Evolutionary conservation across 2,113 vertebrate species (phyloP).

Genomic region (Bambusicola thoracicus): DNA sequence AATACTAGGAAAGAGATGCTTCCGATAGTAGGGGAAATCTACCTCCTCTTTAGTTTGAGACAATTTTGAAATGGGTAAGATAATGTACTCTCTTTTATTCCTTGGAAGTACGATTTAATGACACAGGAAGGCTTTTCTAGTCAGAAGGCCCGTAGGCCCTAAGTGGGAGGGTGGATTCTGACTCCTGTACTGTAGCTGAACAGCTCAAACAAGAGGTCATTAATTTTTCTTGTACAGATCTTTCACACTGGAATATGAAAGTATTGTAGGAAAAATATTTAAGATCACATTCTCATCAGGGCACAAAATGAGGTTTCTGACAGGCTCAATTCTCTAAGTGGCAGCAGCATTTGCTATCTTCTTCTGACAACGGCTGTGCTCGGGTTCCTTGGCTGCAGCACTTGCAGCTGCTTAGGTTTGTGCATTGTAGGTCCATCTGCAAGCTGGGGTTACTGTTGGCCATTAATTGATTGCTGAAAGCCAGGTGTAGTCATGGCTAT

Average conservation of each 20-base stretch:
- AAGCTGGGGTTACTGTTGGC: background rate
- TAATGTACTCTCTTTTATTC: background rate
- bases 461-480: background rate
- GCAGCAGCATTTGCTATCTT: background rate
- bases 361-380: background rate
- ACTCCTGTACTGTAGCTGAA: background rate
- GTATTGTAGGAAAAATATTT: background rate
- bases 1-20: background rate
- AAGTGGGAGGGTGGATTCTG: background rate
- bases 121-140: background rate
- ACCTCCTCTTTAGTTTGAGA: background rate
- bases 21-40: background rate
- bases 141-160: background rate
- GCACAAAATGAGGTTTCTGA: background rate
- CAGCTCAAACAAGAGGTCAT: background rate
- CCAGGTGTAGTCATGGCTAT: background rate
- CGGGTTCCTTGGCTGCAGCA: background rate
- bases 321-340: background rate
- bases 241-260: background rate
- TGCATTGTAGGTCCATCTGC: fast-evolving
- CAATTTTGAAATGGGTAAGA: background rate
- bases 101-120: background rate
- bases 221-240: background rate
- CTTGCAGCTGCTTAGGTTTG: background rate
- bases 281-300: background rate